Evolutionary conservation across 1,140 invertebrate species (phyloP), one percentile per base, ranked within the genome.

Genomic region (Drosophila insularis): DNA sequence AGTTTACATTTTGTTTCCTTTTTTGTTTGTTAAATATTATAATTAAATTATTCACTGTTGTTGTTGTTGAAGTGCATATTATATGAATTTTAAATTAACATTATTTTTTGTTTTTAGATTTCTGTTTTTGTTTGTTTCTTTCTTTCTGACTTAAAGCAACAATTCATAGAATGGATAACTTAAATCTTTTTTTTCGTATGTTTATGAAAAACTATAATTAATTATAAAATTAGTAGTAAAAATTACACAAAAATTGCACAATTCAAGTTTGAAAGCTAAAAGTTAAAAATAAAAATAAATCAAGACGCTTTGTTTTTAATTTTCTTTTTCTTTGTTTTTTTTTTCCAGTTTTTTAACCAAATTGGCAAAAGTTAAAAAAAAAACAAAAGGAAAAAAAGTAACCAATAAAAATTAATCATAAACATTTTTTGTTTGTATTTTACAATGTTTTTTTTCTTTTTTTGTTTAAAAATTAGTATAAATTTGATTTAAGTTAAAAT

Each of bases 401-500:
- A 65, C 62, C 72, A 67, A 72, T 55, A 67, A 69, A 55, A 46
- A 39, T 68, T 68, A 68, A 19, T 31, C 70, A 73, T 75, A 78
- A 43, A 75, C 32, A 35, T 50, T 21, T 77, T 74, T 77, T 78
- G 59, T 87, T 86, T 66, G 32, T 75, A 69, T 71, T 77, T 78
- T 77, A 71, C 67, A 77, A 43, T 67, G 0, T 8, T 35, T 35
- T 58, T 72, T 72, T 56, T 53, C 39, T 50, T 35, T 65, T 60
- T 71, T 66, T 63, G 59, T 58, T 65, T 46, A 76, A 87, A 87
- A 87, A 87, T 89, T 87, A 87, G 58, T 72, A 87, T 82, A 87
- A 89, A 87, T 89, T 87, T 87, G 79, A 87, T 87, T 87, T 87
- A 87, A 80, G 79, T 87, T 87, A 76, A 87, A 87, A 87, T 89